A percentile compares a stretch with the other conserved stretches of the same genome.
Evolutionary conservation across 2,888 invertebrate genomes (phyloP).

Genomic region (Sesia bembeciformis): DNA sequence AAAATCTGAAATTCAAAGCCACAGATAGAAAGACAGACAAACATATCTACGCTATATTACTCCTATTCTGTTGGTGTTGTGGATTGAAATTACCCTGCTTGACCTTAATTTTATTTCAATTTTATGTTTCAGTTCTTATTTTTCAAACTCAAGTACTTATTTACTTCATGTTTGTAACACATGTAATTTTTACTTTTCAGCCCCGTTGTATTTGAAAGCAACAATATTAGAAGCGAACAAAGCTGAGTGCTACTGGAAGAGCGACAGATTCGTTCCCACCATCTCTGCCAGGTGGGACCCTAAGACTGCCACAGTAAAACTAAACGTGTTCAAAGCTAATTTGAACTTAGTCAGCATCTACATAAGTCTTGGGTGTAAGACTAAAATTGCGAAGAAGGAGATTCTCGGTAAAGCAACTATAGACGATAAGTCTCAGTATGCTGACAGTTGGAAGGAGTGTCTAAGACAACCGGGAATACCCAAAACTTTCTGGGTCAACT

Average conservation of each 20-base stretch:
- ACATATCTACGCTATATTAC: too few relatives aligned
- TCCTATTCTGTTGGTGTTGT: too few relatives aligned
- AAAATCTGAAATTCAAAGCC: too few relatives aligned
- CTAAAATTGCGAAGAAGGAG: conserved; percentile 79
- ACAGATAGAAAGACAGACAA: too few relatives aligned
- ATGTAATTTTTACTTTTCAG: conserved; percentile 41
- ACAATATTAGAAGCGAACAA: conserved; percentile 81
- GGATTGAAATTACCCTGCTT: too few relatives aligned
- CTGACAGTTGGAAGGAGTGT: conserved; percentile 78
- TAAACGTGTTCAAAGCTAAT: conserved; percentile 77
- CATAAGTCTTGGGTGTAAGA: conserved; percentile 78
- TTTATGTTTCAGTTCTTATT: too few relatives aligned
- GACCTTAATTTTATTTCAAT: too few relatives aligned
- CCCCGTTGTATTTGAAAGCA: conserved; percentile 84
- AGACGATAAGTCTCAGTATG: conserved; percentile 73
- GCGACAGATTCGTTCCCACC: conserved; percentile 81
- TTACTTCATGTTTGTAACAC: not conserved
- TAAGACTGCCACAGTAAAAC: conserved; percentile 76
- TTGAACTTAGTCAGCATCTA: conserved; percentile 78
- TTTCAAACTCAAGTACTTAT: too few relatives aligned
- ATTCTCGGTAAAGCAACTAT: conserved; percentile 79
- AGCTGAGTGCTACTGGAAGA: conserved; percentile 79
- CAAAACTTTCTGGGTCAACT: conserved; percentile 76
- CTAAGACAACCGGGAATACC: conserved; percentile 68
- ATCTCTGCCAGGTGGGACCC: conserved; percentile 85